Evolutionary conservation across 2,888 invertebrate genomes (phyloP).

Genomic region (Alentia gelatinosa): DNA sequence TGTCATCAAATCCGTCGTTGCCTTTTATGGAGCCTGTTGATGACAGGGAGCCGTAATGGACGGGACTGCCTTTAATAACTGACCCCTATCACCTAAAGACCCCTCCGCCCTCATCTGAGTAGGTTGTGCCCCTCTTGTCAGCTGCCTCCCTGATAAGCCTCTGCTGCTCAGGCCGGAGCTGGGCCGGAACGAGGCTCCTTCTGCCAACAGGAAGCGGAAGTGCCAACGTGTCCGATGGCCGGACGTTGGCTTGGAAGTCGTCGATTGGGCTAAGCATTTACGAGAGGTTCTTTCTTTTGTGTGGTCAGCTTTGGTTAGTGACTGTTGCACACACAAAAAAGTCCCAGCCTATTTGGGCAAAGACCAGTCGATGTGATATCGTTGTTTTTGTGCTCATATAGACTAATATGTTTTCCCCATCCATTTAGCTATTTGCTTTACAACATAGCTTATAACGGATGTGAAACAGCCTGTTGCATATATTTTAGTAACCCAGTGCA

Average conservation of each 20-base stretch:
- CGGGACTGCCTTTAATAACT: neutral
- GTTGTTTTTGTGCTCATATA: too few species aligned
- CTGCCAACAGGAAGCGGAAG: neutral
- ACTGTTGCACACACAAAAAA: too few species aligned
- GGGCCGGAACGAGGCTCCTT: neutral
- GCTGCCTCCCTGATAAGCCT: neutral
- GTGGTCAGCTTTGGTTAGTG: neutral
- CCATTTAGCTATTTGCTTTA: too few species aligned
- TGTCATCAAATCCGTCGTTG: neutral
- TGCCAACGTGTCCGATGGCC: constrained; percentile 5
- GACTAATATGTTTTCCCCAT: too few species aligned
- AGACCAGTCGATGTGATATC: too few species aligned
- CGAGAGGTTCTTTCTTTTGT: neutral
- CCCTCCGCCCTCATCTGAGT: neutral
- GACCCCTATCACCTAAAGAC: neutral
- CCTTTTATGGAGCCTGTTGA: neutral
- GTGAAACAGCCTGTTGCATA: too few species aligned
- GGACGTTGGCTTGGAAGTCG: constrained; percentile 4
- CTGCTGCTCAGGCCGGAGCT: neutral
- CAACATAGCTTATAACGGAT: too few species aligned
- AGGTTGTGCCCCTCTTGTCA: neutral
- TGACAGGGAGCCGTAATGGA: constrained; percentile 8
- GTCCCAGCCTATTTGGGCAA: too few species aligned
- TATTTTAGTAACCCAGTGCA: too few species aligned
- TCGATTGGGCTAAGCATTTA: neutral